phyloP scores from a whole-genome alignment of 30 jellyfish, hydroid and myxozoan species.

The Pelagia noctiluca region DNA sequence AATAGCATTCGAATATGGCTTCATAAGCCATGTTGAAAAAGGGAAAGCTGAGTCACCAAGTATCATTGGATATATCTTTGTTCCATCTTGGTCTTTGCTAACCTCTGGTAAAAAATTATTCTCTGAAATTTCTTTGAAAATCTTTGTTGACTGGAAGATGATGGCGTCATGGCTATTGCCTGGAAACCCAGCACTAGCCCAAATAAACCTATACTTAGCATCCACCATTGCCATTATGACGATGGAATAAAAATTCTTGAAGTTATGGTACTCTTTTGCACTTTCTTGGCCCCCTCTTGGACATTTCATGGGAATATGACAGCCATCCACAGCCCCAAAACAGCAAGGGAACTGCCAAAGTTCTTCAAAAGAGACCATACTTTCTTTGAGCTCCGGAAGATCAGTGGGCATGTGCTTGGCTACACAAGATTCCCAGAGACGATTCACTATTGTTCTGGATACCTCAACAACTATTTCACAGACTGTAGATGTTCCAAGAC shows the following conservation, averaged over 20 bases:
- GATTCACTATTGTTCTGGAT: constrained; percentile 26
- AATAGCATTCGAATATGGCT: constrained; percentile 16
- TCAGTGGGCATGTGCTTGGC: constrained; percentile 17
- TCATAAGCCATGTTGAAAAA: neutral
- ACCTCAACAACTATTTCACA: constrained; percentile 31
- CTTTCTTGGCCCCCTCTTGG: constrained; percentile 33
- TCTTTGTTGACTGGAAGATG: constrained; percentile 34
- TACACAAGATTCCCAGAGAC: constrained; percentile 38
- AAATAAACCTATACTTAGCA: constrained; percentile 48
- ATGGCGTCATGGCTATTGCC: constrained; percentile 62
- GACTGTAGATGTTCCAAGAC: constrained; percentile 26
- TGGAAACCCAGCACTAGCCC: constrained; percentile 64
- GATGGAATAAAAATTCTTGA: constrained; percentile 41
- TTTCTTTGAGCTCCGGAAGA: constrained; percentile 1
- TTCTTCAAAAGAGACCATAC: constrained; percentile 28
- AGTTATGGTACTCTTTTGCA: constrained; percentile 43
- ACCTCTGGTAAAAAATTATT: constrained; percentile 7
- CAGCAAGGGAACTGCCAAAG: constrained; percentile 58
- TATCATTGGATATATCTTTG: neutral
- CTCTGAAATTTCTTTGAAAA: neutral
- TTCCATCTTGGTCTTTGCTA: neutral
- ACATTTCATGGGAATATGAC: constrained; percentile 54
- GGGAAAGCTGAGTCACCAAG: constrained; percentile 42
- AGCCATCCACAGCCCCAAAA: constrained; percentile 46
- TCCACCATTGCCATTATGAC: constrained; percentile 56